phyloP scores from a whole-genome alignment of 2,797 vertebrate genomes.

The Sebastes nivosus region DNA sequence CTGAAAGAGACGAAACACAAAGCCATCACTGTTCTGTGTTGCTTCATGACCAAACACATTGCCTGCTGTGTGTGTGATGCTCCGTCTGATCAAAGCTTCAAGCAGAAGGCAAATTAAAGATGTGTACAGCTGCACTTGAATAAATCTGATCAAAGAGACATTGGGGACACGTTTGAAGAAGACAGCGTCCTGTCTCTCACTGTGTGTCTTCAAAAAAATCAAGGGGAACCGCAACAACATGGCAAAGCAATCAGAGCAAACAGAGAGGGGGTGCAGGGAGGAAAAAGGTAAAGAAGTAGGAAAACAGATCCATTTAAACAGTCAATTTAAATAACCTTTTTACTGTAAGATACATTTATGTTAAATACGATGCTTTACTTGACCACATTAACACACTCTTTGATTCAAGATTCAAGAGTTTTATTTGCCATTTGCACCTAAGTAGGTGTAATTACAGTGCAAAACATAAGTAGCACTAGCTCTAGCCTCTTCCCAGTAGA shows the following conservation, averaged over 20 bases:
- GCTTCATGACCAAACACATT: conserved; percentile 13
- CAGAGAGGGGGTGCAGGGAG: not conserved
- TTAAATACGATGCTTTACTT: conserved; percentile 3
- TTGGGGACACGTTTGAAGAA: conserved; percentile 29
- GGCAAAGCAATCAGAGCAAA: conserved; percentile 66
- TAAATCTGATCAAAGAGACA: conserved; percentile 63
- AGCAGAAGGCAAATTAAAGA: conserved; percentile 51
- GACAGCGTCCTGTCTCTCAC: conserved; percentile 35
- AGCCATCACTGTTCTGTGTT: too few species aligned
- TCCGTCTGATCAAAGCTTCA: conserved; percentile 40
- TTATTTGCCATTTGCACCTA: too few species aligned
- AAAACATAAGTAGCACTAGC: not conserved
- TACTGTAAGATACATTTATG: not conserved
- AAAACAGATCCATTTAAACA: conserved; percentile 33
- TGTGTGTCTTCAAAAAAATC: conserved; percentile 31
- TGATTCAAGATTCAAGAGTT: not conserved
- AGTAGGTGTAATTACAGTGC: too few species aligned
- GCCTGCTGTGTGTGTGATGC: not conserved
- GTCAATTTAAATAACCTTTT: conserved; percentile 1
- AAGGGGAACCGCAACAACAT: conserved; percentile 44
- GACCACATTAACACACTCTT: conserved; percentile 11
- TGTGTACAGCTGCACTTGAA: conserved; percentile 29
- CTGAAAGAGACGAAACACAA: not conserved
- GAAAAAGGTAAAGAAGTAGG: conserved; percentile 25
- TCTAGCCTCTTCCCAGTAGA: conserved; percentile 4